phyloP scores from a whole-genome alignment of 2,888 invertebrate species.

The Rhaphigaster nebulosa region DNA sequence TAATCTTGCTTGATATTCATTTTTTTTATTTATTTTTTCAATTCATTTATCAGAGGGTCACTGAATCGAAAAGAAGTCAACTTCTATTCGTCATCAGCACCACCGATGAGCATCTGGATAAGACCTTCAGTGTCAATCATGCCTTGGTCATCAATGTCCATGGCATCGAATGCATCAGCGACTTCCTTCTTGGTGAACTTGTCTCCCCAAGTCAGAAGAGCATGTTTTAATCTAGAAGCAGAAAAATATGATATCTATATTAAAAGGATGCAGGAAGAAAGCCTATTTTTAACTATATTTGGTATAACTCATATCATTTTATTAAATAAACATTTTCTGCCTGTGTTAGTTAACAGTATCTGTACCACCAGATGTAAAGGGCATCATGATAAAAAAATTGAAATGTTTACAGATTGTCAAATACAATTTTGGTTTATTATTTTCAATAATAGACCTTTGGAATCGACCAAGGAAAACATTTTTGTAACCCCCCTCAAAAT shows the following conservation, averaged over 20 bases:
- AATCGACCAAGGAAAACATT: too few relatives aligned
- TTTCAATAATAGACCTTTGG: too few relatives aligned
- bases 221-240: conserved; percentile 81
- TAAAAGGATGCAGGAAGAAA: neutral
- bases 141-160: conserved; percentile 89
- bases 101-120: conserved; percentile 89
- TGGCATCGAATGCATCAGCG: conserved; percentile 93
- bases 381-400: too few relatives aligned
- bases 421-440: too few relatives aligned
- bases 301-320: neutral
- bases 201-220: conserved; percentile 93
- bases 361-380: too few relatives aligned
- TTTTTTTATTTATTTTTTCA: conserved; percentile 61
- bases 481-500: too few relatives aligned
- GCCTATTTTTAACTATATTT: too few relatives aligned
- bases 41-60: conserved; percentile 50
- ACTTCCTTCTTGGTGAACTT: conserved; percentile 91
- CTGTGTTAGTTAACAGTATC: too few relatives aligned
- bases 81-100: conserved; percentile 79
- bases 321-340: too few relatives aligned
- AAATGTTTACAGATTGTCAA: too few relatives aligned
- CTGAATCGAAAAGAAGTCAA: conserved; percentile 25
- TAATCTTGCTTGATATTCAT: conserved; percentile 63
- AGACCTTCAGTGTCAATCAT: conserved; percentile 90
- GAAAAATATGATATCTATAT: conserved; percentile 59